Evolutionary conservation across 2,888 invertebrate species (phyloP).

Genomic region (Clusia tigrina): DNA sequence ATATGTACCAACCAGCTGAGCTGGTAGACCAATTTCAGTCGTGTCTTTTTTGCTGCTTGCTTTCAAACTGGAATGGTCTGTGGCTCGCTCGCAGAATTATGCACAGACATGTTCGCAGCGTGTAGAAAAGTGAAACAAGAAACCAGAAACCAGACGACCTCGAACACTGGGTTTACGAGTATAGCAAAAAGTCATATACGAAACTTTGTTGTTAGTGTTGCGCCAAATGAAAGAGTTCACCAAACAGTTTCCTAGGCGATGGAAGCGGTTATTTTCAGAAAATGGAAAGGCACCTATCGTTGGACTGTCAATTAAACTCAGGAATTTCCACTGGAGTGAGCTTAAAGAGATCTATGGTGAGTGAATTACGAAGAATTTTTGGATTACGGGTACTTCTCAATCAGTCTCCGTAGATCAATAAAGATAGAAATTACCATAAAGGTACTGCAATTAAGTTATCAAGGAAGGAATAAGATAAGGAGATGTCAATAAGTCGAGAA

Average conservation of each 20-base stretch:
- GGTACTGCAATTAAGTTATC: too few species aligned
- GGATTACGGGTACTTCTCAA: too few species aligned
- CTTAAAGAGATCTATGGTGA: too few species aligned
- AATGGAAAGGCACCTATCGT: too few species aligned
- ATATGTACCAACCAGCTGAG: conserved; percentile 20
- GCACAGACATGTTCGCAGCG: background rate
- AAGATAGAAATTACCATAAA: too few species aligned
- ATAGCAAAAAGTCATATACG: conserved; percentile 37
- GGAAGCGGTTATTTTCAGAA: too few species aligned
- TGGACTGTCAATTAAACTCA: too few species aligned
- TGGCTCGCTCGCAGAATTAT: conserved; percentile 1
- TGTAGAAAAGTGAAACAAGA: conserved; percentile 41
- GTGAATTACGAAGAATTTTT: too few species aligned
- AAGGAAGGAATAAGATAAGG: too few species aligned
- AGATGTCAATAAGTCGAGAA: too few species aligned
- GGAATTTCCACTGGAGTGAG: too few species aligned
- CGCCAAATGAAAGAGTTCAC: background rate
- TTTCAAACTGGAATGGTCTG: background rate
- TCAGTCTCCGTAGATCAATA: too few species aligned
- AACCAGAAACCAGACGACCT: conserved; percentile 58
- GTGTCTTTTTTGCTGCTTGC: background rate
- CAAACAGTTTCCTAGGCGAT: background rate
- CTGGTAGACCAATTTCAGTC: conserved; percentile 5
- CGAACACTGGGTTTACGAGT: conserved; percentile 41
- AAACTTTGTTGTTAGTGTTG: conserved; percentile 17